phyloP scores from a whole-genome alignment of 2,113 vertebrate genomes.

The Paradoxurus hermaphroditus region DNA sequence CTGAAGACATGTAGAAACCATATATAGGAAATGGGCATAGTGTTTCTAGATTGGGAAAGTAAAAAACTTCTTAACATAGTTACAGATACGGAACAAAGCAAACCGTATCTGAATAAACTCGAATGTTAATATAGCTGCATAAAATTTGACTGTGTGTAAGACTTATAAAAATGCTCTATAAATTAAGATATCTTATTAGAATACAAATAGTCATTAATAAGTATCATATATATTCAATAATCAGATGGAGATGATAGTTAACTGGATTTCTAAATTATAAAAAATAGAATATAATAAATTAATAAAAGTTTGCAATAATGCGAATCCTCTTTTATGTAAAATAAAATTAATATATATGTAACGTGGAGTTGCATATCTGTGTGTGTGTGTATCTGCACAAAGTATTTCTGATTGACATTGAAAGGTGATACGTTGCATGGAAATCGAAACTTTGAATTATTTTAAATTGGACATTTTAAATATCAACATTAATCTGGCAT shows the following conservation, averaged over 20 bases:
- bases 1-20: conserved; percentile 47
- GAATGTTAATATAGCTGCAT: not conserved
- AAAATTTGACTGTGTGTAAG: conserved; percentile 35
- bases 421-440: conserved; percentile 60
- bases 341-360: conserved; percentile 50
- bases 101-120: conserved; percentile 40
- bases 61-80: conserved; percentile 5
- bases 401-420: conserved; percentile 55
- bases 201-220: conserved; percentile 12
- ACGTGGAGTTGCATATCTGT: not conserved
- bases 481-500: conserved; percentile 72
- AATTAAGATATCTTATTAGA: conserved; percentile 40
- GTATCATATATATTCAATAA: not conserved
- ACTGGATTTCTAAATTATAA: conserved; percentile 38
- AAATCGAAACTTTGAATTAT: conserved; percentile 78
- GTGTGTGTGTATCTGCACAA: not conserved
- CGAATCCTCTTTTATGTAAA: conserved; percentile 31
- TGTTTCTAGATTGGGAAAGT: conserved; percentile 11
- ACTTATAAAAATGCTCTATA: conserved; percentile 32
- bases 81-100: conserved; percentile 1
- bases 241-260: not conserved
- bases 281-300: conserved; percentile 49
- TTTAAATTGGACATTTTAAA: conserved; percentile 78
- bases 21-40: not conserved
- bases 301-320: conserved; percentile 14